Evolutionary conservation across 2,888 invertebrate species (phyloP), one percentile per base, ranked within the genome.

Genomic region (Leucoptera coffeella): DNA sequence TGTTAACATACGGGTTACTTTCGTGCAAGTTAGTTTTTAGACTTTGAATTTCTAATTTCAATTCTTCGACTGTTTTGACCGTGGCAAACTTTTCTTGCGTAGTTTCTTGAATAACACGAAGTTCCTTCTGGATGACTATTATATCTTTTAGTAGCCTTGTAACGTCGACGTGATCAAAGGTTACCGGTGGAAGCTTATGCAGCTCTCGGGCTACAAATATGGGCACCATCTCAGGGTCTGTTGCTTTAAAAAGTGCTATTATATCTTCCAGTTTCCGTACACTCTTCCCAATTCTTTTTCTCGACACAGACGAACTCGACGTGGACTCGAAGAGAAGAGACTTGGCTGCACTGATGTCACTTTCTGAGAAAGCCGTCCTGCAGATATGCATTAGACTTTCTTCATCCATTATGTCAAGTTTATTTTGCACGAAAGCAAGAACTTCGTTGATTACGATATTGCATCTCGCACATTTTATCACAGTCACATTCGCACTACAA

Each of bases 1-100:
- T 15, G 15, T 23, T 23, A 4, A 24, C 24, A 12, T 24, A 15
- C 4, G n/a, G 7, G 2, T 14, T 10, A 14, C 9, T 3, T 7
- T 15, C 10, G 3, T 6, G 11, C 3, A 9, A 6, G 8, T 15
- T 15, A 3, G n/a, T 10, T 24, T 26, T 30, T 17, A 30, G 24
- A n/a, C 13, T 25, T 27, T 24, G n/a, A 7, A 32, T 6, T n/a
- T 32, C 34, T 3, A 9, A 17, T 15, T 25, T 27, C 4, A 33
- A 13, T 12, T 17, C n/a, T 2, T 29, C 10, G 7, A 35, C 11
- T 9, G 30, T 20, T 2, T 26, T 17, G 5, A 12, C 28, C 9
- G 32, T 28, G 2, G 27, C 27, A 20, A 29, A 34, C 3, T 29
- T 22, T 3, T 3, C 12, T 13, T 12, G 12, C 4, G 8, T 12